phyloP scores from a whole-genome alignment of 2,113 vertebrate genomes.

The Argyrosomus japonicus region DNA sequence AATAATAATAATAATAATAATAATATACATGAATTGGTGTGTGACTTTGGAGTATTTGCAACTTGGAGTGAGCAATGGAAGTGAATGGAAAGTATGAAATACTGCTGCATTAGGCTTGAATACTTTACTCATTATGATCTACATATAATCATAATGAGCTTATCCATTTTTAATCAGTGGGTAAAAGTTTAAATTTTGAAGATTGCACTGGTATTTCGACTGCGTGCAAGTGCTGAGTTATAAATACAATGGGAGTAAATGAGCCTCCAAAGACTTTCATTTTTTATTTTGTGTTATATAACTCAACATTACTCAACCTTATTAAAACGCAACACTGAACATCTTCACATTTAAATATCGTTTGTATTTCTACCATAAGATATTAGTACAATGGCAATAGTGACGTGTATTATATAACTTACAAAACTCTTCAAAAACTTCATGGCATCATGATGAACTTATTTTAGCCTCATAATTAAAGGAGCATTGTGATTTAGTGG shows the following conservation, averaged over 20 bases:
- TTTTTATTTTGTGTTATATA: background rate
- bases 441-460: background rate
- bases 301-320: background rate
- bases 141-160: background rate
- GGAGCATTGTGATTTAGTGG: no score
- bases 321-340: background rate
- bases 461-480: background rate
- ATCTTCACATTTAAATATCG: background rate
- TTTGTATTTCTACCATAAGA: background rate
- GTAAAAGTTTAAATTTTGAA: background rate
- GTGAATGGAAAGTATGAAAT: background rate
- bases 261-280: background rate
- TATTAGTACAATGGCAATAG: no score
- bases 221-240: background rate
- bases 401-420: background rate
- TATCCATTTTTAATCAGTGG: slow-evolving; percentile 2
- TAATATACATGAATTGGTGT: background rate
- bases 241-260: slow-evolving; percentile 10
- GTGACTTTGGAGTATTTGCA: background rate
- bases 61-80: background rate
- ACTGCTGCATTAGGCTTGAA: background rate
- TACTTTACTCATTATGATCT: slow-evolving; percentile 3
- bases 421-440: background rate
- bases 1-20: background rate
- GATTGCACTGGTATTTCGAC: background rate